These are phyloP conservation scores for Leptopilina boulardi DNA, from an alignment of 1,140 invertebrate genomes.

Conservation along the genomic window DNA sequence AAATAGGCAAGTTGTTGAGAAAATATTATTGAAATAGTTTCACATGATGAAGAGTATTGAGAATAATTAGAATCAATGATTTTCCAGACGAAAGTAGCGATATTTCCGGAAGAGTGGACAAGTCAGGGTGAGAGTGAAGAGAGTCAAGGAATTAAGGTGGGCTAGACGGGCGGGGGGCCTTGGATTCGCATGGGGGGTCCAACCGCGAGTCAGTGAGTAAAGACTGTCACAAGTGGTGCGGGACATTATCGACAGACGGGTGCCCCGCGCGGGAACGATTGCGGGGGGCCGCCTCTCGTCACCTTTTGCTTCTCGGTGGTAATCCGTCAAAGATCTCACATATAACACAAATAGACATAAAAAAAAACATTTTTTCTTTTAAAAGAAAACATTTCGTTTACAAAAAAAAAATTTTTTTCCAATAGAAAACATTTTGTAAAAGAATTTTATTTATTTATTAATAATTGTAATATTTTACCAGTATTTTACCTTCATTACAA, in stretches of 20 bases:
- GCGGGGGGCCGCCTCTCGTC: conserved; percentile 55
- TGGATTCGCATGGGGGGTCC: conserved; percentile 53
- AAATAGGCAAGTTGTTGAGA: too few relatives aligned
- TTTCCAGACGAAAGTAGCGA: conserved; percentile 45
- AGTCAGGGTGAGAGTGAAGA: conserved; percentile 44
- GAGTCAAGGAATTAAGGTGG: conserved; percentile 42
- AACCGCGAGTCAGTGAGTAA: conserved; percentile 35
- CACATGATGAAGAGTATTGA: not conserved
- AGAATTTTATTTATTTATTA: too few relatives aligned
- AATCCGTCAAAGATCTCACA: conserved; percentile 4
- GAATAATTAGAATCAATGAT: conserved; percentile 41
- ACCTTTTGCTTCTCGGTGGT: conserved; percentile 48
- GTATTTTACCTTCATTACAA: too few relatives aligned
- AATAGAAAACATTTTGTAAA: too few relatives aligned
- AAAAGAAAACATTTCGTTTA: too few relatives aligned
- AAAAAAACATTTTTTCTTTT: too few relatives aligned
- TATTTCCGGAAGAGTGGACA: conserved; percentile 60
- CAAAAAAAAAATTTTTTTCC: too few relatives aligned
- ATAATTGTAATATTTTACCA: too few relatives aligned
- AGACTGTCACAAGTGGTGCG: conserved; percentile 45
- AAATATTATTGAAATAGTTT: conserved; percentile 24
- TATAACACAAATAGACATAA: not conserved
- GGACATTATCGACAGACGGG: conserved; percentile 61
- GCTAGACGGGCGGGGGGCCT: conserved; percentile 52
- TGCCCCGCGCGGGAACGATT: conserved; percentile 60